Conservation (phyloP, 2,113 vertebrate species). For the Gracilinanus agilis region DNA sequence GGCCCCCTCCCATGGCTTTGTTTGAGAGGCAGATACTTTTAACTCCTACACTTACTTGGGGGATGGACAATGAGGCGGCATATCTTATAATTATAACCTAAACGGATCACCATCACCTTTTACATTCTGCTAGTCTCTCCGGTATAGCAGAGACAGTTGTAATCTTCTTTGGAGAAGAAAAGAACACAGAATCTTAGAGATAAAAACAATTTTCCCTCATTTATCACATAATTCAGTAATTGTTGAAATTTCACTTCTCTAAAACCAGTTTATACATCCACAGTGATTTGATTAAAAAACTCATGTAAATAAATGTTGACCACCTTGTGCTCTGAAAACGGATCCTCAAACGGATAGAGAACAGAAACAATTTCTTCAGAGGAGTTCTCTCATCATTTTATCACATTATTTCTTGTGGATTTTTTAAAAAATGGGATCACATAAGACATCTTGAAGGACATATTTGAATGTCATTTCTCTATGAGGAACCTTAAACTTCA, state of each 20-base stretch:
- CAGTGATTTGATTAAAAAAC: constrained; percentile 52
- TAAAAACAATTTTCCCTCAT: constrained; percentile 44
- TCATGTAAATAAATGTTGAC: constrained; percentile 43
- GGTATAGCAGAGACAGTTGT: neutral
- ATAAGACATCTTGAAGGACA: neutral
- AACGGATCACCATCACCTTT: constrained; percentile 54
- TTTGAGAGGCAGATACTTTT: neutral
- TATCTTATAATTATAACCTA: constrained; percentile 38
- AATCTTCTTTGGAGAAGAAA: constrained; percentile 50
- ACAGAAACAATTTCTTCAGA: neutral
- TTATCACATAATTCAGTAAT: neutral
- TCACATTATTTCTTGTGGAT: neutral
- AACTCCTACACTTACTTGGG: constrained; percentile 39
- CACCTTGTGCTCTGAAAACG: constrained; percentile 49
- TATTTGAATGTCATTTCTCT: neutral
- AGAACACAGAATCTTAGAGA: neutral
- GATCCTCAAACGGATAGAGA: constrained; percentile 3
- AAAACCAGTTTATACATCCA: constrained; percentile 55
- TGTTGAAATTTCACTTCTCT: constrained; percentile 7
- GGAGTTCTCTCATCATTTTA: neutral
- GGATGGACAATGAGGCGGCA: neutral
- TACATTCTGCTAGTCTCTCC: constrained; percentile 42
- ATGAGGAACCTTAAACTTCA: neutral
- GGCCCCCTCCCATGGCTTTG: neutral
- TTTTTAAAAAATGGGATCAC: neutral